phyloP scores from a whole-genome alignment of 2,113 vertebrate genomes.

The Dasyprocta punctata region DNA sequence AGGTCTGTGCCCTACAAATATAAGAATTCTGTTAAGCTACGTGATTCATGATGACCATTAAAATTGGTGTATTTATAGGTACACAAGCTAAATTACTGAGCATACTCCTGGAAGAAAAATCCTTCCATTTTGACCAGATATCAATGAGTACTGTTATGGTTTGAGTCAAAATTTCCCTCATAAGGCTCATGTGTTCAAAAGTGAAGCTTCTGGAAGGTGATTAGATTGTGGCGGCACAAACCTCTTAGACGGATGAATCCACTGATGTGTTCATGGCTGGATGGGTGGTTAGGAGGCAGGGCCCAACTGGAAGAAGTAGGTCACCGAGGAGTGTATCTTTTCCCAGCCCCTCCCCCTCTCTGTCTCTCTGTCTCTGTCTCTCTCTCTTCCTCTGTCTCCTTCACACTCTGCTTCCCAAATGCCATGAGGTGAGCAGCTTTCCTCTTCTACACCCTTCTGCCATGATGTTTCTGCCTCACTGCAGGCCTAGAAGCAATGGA shows the following conservation, averaged over 20 bases:
- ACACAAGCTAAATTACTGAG: background rate
- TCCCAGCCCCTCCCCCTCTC: background rate
- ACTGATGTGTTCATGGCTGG: background rate
- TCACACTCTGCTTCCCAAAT: background rate
- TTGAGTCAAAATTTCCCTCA: background rate
- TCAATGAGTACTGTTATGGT: background rate
- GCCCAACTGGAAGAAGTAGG: background rate
- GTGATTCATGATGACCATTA: background rate
- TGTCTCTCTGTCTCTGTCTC: background rate
- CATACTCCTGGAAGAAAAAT: background rate
- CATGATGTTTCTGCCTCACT: background rate
- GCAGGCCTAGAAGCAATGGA: background rate
- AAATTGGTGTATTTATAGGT: background rate
- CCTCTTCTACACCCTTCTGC: background rate
- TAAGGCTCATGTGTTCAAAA: background rate
- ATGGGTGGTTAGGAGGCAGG: background rate
- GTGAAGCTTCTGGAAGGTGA: background rate
- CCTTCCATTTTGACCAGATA: background rate
- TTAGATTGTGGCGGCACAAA: background rate
- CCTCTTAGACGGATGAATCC: background rate
- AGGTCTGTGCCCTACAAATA: slow-evolving; percentile 17
- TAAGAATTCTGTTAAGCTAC: slow-evolving; percentile 2
- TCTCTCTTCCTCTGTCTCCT: background rate
- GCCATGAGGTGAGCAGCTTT: background rate
- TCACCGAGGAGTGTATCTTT: background rate